phyloP scores from a whole-genome alignment of 2,888 invertebrate species.

The Portevinia maculata region DNA sequence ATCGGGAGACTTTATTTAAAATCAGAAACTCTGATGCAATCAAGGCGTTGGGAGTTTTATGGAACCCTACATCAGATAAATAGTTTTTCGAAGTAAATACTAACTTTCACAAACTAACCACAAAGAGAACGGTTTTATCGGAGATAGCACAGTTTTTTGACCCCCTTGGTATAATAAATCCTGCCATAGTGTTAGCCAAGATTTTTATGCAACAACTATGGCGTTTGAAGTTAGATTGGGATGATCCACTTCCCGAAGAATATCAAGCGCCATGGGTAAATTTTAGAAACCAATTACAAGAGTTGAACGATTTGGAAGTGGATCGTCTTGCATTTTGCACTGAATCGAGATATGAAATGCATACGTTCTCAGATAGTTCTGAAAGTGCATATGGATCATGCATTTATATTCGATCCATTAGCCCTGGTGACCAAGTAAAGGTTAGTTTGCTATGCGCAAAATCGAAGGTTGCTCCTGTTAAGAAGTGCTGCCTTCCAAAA shows the following conservation, averaged over 20 bases:
- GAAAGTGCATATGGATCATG: conserved; percentile 46
- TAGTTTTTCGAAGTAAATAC: conserved; percentile 37
- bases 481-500: conserved; percentile 34
- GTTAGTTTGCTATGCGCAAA: conserved; percentile 41
- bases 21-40: conserved; percentile 49
- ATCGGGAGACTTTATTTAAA: no score
- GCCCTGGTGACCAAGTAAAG: conserved; percentile 22
- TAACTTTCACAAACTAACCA: conserved; percentile 34
- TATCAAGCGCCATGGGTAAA: no score
- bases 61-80: conserved; percentile 58
- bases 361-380: conserved; percentile 54
- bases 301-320: conserved; percentile 32
- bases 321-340: conserved; percentile 37
- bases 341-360: conserved; percentile 30
- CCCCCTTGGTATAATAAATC: no score
- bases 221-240: no score
- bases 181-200: no score
- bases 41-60: conserved; percentile 67
- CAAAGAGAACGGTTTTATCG: no score
- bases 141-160: no score
- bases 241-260: no score
- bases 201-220: no score
- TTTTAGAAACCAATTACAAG: no score
- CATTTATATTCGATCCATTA: conserved; percentile 42
- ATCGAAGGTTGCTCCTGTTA: no score